Conservation (phyloP, 2,888 invertebrate genomes). For the Platycheirus rosarum region DNA sequence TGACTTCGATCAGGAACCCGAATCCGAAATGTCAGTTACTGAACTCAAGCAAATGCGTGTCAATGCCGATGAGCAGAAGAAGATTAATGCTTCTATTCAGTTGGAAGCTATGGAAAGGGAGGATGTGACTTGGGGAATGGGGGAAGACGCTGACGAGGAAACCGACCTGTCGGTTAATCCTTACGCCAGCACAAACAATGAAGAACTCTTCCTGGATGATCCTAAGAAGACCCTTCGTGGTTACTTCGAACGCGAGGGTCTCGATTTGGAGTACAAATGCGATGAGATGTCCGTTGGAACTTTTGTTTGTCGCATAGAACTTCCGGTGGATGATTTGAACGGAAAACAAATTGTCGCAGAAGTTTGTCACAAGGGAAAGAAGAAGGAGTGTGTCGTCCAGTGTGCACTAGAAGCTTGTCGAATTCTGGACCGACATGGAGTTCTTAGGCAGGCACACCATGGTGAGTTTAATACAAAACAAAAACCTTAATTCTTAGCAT, state of each 20-base stretch:
- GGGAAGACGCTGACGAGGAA: constrained; percentile 94
- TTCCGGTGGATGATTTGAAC: constrained; percentile 91
- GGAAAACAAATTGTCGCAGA: constrained; percentile 92
- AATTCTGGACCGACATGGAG: constrained; percentile 92
- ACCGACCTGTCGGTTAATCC: constrained; percentile 92
- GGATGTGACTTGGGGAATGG: constrained; percentile 97
- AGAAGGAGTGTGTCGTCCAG: constrained; percentile 95
- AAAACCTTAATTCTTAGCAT: too few species aligned
- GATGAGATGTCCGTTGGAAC: constrained; percentile 93
- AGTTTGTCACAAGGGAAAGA: constrained; percentile 93
- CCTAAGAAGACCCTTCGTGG: constrained; percentile 97
- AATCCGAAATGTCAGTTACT: constrained; percentile 90
- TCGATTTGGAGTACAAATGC: constrained; percentile 92
- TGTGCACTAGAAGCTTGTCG: constrained; percentile 98
- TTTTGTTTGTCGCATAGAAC: constrained; percentile 91
- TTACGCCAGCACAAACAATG: constrained; percentile 90
- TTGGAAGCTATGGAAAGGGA: constrained; percentile 84
- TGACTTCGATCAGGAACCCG: constrained; percentile 92
- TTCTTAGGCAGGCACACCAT: constrained; percentile 93
- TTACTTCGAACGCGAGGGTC: constrained; percentile 96
- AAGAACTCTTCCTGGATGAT: constrained; percentile 95
- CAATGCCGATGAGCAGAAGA: constrained; percentile 81
- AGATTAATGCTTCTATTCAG: constrained; percentile 81
- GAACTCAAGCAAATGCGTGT: constrained; percentile 86
- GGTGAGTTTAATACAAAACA: constrained; percentile 84